Conservation (phyloP, 2,888 invertebrate genomes). For the Nematopogon swammerdamellus region DNA sequence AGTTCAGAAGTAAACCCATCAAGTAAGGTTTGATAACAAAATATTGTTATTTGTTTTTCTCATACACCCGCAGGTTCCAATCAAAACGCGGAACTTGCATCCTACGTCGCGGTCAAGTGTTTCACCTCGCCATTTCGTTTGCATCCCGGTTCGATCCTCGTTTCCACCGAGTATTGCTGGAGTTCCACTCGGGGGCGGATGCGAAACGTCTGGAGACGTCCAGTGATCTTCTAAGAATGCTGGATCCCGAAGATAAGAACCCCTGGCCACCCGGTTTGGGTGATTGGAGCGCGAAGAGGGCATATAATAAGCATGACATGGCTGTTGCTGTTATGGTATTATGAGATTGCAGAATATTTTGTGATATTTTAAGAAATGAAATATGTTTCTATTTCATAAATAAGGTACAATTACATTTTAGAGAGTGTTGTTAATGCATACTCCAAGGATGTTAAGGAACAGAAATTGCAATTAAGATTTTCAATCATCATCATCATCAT, state of each 20-base stretch:
- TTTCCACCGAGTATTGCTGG: slow-evolving; percentile 49
- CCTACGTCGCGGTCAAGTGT: slow-evolving; percentile 59
- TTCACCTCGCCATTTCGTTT: slow-evolving; percentile 54
- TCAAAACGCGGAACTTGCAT: slow-evolving; percentile 48
- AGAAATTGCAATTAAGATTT: too few relatives aligned
- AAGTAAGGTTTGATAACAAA: too few relatives aligned
- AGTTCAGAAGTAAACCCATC: too few relatives aligned
- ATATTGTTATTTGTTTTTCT: too few relatives aligned
- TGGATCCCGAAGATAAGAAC: slow-evolving; percentile 6
- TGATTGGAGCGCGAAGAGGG: not conserved
- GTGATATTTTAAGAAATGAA: too few relatives aligned
- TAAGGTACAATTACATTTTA: too few relatives aligned
- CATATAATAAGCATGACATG: not conserved
- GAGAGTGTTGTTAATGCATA: too few relatives aligned
- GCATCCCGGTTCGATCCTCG: slow-evolving; percentile 41
- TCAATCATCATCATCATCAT: too few relatives aligned
- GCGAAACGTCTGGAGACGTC: slow-evolving; percentile 53
- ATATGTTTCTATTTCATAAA: too few relatives aligned
- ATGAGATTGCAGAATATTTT: too few relatives aligned
- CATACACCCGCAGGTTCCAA: slow-evolving; percentile 37
- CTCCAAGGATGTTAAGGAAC: too few relatives aligned
- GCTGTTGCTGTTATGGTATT: too few relatives aligned
- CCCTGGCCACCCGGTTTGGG: not conserved
- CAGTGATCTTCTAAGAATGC: slow-evolving; percentile 29
- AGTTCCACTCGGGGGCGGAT: slow-evolving; percentile 54